Conservation (phyloP, 2,888 invertebrate genomes). For the Crocallis elinguaria region DNA sequence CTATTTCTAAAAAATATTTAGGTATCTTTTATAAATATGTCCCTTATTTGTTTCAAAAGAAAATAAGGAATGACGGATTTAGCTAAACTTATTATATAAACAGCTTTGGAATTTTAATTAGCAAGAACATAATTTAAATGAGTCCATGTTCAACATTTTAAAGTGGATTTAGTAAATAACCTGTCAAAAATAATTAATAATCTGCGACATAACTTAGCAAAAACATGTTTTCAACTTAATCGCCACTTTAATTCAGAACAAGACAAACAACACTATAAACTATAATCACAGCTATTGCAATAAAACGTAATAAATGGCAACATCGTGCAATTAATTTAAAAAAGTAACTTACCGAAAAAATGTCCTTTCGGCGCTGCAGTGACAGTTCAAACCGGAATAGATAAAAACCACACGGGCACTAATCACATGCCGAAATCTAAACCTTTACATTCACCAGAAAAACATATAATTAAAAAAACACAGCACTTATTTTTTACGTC, state of each 20-base stretch:
- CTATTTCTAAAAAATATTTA: too few relatives aligned
- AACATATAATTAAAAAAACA: conserved; percentile 20
- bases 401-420: conserved; percentile 54
- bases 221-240: conserved; percentile 21
- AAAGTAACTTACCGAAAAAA: conserved; percentile 49
- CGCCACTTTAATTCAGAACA: conserved; percentile 2
- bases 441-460: conserved; percentile 16
- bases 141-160: conserved; percentile 9
- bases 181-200: conserved; percentile 18
- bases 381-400: conserved; percentile 55
- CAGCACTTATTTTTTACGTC: conserved; percentile 25
- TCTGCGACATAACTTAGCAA: conserved; percentile 5
- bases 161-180: conserved; percentile 6
- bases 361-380: conserved; percentile 48
- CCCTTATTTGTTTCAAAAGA: too few relatives aligned
- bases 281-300: conserved; percentile 13
- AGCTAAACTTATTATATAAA: background rate
- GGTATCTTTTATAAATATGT: too few relatives aligned
- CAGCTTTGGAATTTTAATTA: conserved; percentile 15
- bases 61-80: too few relatives aligned
- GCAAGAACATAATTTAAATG: conserved; percentile 5
- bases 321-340: conserved; percentile 18
- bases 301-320: conserved; percentile 21
- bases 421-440: conserved; percentile 53
- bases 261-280: conserved; percentile 23